A percentile compares a stretch with the other conserved stretches of the same genome.
phyloP scores from a whole-genome alignment of 2,888 invertebrate genomes.

The Ochropleura plecta region DNA sequence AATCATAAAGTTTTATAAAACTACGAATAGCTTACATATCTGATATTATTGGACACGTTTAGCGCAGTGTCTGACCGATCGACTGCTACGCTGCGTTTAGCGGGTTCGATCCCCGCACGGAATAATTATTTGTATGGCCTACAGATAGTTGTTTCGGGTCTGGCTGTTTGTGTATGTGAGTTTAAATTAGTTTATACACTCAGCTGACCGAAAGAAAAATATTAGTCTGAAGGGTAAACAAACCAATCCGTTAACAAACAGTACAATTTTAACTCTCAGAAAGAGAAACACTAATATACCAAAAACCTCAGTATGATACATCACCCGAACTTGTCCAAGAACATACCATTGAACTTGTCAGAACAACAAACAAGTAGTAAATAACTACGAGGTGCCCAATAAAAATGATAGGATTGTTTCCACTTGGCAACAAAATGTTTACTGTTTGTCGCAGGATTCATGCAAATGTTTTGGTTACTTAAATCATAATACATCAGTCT shows the following conservation, averaged over 20 bases:
- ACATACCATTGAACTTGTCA: slow-evolving; percentile 40
- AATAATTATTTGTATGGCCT: no score
- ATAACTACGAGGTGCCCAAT: slow-evolving; percentile 38
- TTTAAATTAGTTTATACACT: no score
- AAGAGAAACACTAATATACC: slow-evolving; percentile 10
- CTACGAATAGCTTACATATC: no score
- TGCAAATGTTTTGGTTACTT: background rate
- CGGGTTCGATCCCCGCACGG: no score
- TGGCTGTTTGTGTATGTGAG: no score
- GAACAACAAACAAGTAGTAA: slow-evolving; percentile 56
- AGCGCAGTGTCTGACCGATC: no score
- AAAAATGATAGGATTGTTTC: slow-evolving; percentile 22
- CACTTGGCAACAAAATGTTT: background rate
- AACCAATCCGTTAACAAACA: background rate
- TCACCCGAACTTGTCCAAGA: slow-evolving; percentile 32
- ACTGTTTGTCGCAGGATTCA: background rate
- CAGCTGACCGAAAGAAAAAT: background rate
- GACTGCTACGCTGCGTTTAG: no score
- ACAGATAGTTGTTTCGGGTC: no score
- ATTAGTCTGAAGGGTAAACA: background rate
- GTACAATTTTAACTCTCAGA: background rate
- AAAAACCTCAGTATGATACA: slow-evolving; percentile 15
- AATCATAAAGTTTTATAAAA: no score
- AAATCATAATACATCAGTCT: background rate
- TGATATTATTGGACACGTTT: no score